A percentile compares a stretch with the other conserved stretches of the same genome.
These are phyloP conservation scores for Acleris laterana DNA, from an alignment of 2,888 invertebrate species.

Conservation along the genomic window DNA sequence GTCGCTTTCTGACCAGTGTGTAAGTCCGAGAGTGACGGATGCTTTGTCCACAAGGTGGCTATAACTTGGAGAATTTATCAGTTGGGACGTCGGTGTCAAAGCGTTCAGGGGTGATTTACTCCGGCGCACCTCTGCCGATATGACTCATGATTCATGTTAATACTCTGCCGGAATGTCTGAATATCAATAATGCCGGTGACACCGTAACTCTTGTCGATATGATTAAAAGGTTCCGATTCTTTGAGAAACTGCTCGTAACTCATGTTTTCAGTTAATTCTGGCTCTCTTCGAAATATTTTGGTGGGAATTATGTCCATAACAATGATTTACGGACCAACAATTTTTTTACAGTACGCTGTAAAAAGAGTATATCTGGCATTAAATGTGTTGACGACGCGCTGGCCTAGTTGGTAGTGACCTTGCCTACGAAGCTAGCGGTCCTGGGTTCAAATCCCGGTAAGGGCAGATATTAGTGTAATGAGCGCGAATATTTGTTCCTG, in stretches of 20 bases:
- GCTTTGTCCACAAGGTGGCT: too few relatives aligned
- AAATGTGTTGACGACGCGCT: too few relatives aligned
- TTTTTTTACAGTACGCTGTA: background rate
- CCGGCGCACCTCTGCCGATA: conserved; percentile 46
- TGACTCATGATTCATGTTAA: conserved; percentile 14
- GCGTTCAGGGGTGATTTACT: conserved; percentile 58
- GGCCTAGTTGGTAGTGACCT: too few relatives aligned
- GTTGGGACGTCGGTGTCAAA: conserved; percentile 63
- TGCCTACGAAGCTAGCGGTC: too few relatives aligned
- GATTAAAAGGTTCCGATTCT: conserved; percentile 20
- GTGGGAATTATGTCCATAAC: conserved; percentile 4
- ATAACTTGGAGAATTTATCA: conserved; percentile 57
- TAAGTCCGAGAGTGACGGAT: too few relatives aligned
- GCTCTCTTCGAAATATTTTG: background rate
- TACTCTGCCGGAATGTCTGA: conserved; percentile 17
- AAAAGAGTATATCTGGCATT: too few relatives aligned
- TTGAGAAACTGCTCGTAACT: conserved; percentile 18
- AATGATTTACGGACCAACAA: background rate
- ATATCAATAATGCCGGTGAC: conserved; percentile 20
- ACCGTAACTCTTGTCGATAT: conserved; percentile 22
- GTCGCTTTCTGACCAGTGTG: too few relatives aligned
- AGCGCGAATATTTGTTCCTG: too few relatives aligned
- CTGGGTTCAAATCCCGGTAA: too few relatives aligned
- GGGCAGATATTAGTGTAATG: too few relatives aligned
- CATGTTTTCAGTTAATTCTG: conserved; percentile 6